Base-by-base conservation (phyloP, 2,113 vertebrate genomes). In the Emydura subglobosa region DNA sequence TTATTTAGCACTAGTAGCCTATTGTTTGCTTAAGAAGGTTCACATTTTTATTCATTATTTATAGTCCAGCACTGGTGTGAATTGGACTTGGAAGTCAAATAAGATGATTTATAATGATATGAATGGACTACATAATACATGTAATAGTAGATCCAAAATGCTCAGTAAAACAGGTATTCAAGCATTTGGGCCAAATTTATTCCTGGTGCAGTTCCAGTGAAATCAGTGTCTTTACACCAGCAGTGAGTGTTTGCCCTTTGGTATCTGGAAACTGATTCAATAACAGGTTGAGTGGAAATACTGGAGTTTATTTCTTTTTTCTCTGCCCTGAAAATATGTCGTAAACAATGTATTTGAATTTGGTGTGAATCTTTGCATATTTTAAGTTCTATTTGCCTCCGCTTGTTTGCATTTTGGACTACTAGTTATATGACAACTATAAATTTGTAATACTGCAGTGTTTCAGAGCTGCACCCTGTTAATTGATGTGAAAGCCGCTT, bases 41-140 rank as follows among this genome's bases (percentile, higher is more conserved):
- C 5, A 6, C 12, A 68, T 0, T 4, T 0, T 42, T 22, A 79
- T 5, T 61, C 21, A 5, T 51, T 59, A 76, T 27, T 79, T 2
- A 2, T 42, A 86, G 59, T 34, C 55, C 44, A 83, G 29, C 50
- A 88, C 1, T 42, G 86, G 5, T 0, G 0, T 1, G 2, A 86
- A 90, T 5, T 79, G 31, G 24, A 86, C n/a, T 86, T 91, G 88
- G 54, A 3, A 85, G n/a, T 9, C 92, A 42, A 87, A 59, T 4
- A 83, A 91, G 29, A 31, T 65, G 61, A 65, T 68, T 68, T 68
- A n/a, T 68, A 68, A n/a, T 4, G 14, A 34, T 68, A 68, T 68
- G 61, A 68, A 68, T 16, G 34, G 7, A n/a, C 29, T n/a, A 68
- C 61, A 68, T 19, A 68, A n/a, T 34, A n/a, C 34, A 34, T 1